Base-by-base conservation (phyloP, 2,113 vertebrate genomes). In the Melospiza georgiana region DNA sequence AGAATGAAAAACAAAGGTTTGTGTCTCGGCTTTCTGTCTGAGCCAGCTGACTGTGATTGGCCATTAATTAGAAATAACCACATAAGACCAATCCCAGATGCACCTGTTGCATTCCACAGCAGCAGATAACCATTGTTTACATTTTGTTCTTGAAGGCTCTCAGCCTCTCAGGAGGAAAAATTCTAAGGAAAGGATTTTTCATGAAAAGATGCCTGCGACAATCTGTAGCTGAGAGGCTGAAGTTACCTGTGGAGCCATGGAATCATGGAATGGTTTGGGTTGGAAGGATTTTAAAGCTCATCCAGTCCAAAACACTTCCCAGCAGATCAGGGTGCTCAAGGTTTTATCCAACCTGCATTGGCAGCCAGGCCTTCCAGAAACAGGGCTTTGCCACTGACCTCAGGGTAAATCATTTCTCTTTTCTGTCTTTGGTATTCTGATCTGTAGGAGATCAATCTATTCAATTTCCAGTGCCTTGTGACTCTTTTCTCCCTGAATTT, bases 361-460 rank as follows among this genome's bases (percentile, higher is more conserved):
- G 4, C 37, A 55, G 7, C 9, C 39, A 16, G 22, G 5, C 16
- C 68, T 54, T 74, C 49, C 30, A 63, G 35, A 52, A 87, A 22
- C 39, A 21, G 21, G 16, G 20, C n/a, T 46, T 46, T 59, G 54
- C 27, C 54, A 11, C 37, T 67, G 31, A 51, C 22, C 51, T 33
- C 22, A 2, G 37, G 28, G 22, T 3, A n/a, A 68, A 75, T 5
- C 0, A 54, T 71, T 81, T 71, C 37, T 63, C 2, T 33, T 3
- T 61, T 2, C 35, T 89, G 37, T 39, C 69, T 22, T 37, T 13
- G 23, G 14, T 24, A 17, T 67, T 61, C n/a, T 75, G 62, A 30
- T 41, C 54, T 41, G 5, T 24, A 14, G 41, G 54, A 31, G 24
- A 54, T 3, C 19, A 30, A 39, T 5, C 4, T 19, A 12, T 68